Percentiles rank a stretch among this genome's conserved stretches.
These are phyloP conservation scores for Micronycteris hirsuta DNA, from an alignment of 2,113 vertebrate species.

Conservation along the genomic window DNA sequence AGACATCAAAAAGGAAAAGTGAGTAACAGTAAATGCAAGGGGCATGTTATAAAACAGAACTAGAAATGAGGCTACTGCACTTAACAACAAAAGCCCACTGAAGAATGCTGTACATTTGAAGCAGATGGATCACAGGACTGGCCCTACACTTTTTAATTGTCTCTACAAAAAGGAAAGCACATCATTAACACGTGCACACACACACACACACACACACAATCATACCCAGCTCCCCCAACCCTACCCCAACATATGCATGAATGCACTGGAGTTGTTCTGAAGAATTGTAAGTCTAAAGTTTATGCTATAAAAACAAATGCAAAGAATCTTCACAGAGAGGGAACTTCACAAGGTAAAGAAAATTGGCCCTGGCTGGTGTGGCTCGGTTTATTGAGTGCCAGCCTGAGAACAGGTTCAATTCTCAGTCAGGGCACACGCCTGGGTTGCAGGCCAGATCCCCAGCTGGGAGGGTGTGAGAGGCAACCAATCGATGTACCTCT, in stretches of 20 bases:
- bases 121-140: neutral
- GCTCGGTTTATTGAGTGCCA: too few relatives aligned
- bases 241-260: fast-evolving
- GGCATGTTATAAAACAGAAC: neutral
- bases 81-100: neutral
- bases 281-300: neutral
- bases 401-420: too few relatives aligned
- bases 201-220: neutral
- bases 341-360: neutral
- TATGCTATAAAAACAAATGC: neutral
- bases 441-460: too few relatives aligned
- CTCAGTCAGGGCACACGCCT: too few relatives aligned
- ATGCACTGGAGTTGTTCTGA: neutral
- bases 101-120: neutral
- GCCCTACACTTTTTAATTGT: neutral
- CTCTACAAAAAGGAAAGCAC: neutral
- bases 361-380: neutral
- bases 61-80: neutral
- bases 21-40: neutral
- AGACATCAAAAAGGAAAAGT: neutral
- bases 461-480: too few relatives aligned
- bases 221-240: neutral
- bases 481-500: too few relatives aligned
- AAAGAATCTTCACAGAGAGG: neutral
- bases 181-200: neutral